Conservation (phyloP, 2,113 vertebrate species). For the Sorex fumeus region DNA sequence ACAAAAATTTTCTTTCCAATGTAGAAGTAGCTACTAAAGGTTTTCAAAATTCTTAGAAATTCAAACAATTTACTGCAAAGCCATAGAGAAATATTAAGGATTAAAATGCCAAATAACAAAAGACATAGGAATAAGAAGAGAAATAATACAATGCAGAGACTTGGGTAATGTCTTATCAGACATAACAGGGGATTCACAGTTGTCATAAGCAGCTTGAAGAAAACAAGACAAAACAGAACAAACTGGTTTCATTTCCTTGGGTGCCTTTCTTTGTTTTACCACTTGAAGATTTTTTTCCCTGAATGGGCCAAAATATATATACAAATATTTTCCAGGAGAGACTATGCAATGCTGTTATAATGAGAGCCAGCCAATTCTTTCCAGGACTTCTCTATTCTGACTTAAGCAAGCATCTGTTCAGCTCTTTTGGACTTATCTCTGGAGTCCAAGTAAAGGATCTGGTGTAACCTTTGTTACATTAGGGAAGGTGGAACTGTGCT, state of each 20-base stretch:
- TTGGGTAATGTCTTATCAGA: not conserved
- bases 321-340: constrained; percentile 71
- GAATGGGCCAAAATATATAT: constrained; percentile 55
- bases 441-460: not conserved
- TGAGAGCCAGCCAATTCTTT: constrained; percentile 52
- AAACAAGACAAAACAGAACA: constrained; percentile 42
- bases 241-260: constrained; percentile 56
- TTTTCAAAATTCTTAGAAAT: constrained; percentile 71
- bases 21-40: constrained; percentile 51
- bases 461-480: not conserved
- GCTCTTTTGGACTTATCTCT: not conserved
- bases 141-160: constrained; percentile 33
- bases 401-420: not conserved
- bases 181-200: constrained; percentile 68
- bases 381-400: constrained; percentile 24
- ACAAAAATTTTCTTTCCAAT: too few relatives aligned
- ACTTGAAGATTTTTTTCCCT: not conserved
- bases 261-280: constrained; percentile 55
- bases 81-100: constrained; percentile 70
- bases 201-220: constrained; percentile 76
- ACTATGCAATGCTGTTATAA: constrained; percentile 47
- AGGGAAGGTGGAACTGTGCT: not conserved
- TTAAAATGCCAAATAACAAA: constrained; percentile 57
- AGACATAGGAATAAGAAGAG: constrained; percentile 53
- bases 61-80: constrained; percentile 52